Conservation (phyloP, 2,113 vertebrate species). For the Pseudolaguvia tuberculata region DNA sequence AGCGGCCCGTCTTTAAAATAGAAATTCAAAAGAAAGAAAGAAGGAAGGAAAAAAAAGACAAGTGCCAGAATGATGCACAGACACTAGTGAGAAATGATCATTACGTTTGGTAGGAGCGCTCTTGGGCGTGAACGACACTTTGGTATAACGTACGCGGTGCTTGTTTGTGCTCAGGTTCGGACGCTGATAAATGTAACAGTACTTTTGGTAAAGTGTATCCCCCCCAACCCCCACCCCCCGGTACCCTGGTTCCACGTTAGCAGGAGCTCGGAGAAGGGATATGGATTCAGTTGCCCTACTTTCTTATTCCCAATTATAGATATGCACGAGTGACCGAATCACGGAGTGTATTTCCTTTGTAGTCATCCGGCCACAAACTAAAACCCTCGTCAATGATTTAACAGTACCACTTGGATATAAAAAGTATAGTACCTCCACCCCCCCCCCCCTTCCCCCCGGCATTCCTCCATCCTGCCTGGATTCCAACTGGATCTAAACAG, state of each 20-base stretch:
- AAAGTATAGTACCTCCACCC: conserved; percentile 22
- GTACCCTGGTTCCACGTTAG: not conserved
- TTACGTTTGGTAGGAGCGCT: not conserved
- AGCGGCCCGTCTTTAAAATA: not conserved
- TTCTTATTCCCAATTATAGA: not conserved
- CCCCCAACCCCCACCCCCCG: not conserved
- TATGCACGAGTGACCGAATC: not conserved
- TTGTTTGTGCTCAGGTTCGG: conserved; percentile 9
- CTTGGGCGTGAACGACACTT: not conserved
- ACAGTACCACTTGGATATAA: conserved; percentile 36
- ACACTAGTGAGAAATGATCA: not conserved
- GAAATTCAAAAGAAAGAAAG: not conserved
- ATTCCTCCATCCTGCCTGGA: conserved; percentile 3
- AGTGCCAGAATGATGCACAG: not conserved
- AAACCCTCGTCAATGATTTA: not conserved
- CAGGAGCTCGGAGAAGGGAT: not conserved
- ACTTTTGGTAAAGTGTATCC: not conserved
- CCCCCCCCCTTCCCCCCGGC: too few relatives aligned
- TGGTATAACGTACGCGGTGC: conserved; percentile 27
- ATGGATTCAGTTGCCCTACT: not conserved
- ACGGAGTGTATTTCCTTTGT: not conserved
- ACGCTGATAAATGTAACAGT: conserved; percentile 9
- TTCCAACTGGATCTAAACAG: conserved; percentile 84
- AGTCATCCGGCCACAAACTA: not conserved
- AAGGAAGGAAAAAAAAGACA: too few relatives aligned